phyloP scores from a whole-genome alignment of 2,113 vertebrate species.

The Nymphicus hollandicus region DNA sequence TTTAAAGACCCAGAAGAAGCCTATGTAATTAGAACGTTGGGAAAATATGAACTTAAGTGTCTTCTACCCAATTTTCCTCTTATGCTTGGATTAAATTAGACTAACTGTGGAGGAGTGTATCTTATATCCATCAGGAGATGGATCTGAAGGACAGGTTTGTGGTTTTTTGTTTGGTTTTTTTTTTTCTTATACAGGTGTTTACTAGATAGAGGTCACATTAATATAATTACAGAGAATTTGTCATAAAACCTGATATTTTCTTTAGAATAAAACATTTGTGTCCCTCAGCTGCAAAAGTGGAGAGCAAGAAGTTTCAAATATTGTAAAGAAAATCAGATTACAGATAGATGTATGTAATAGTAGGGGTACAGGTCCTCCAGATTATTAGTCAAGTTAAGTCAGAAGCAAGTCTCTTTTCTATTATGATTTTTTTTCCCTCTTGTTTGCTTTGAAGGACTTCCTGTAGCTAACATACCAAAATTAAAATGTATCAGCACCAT shows the following conservation, averaged over 20 bases:
- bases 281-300: neutral
- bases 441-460: constrained; percentile 29
- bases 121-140: too few species aligned
- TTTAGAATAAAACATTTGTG: neutral
- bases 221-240: neutral
- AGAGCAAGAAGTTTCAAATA: neutral
- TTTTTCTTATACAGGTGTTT: neutral
- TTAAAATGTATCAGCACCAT: constrained; percentile 14
- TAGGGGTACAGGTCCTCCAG: neutral
- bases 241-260: neutral
- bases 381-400: neutral
- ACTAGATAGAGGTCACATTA: neutral
- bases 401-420: neutral
- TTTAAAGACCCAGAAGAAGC: neutral
- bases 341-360: neutral
- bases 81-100: neutral
- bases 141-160: neutral
- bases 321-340: neutral
- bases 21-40: neutral
- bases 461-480: constrained; percentile 13
- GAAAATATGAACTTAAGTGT: neutral
- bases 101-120: neutral
- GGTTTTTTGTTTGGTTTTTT: too few species aligned
- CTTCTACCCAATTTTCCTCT: neutral
- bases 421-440: neutral